phyloP scores from a whole-genome alignment of 2,888 invertebrate genomes.

The Parapristionchus giblindavisi region DNA sequence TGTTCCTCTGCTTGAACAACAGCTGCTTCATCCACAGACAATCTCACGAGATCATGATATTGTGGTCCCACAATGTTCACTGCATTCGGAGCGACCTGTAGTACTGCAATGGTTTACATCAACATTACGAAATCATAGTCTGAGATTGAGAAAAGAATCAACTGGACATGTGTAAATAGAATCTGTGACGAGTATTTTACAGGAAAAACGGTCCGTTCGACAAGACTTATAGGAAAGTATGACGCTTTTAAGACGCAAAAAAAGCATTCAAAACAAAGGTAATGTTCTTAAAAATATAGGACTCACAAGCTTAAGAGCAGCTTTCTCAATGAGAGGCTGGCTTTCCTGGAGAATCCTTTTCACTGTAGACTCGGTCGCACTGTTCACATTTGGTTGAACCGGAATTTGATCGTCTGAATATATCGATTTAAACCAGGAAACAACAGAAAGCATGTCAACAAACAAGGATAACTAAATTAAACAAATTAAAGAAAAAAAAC shows the following conservation, averaged over 20 bases:
- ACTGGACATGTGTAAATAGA: no score
- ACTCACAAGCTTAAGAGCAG: conserved; percentile 27
- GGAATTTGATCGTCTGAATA: conserved; percentile 1
- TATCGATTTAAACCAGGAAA: no score
- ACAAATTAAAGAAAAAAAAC: neutral
- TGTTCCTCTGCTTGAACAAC: conserved; percentile 25
- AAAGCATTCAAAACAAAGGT: neutral
- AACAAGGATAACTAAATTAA: neutral
- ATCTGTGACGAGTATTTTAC: no score
- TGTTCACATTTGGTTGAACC: neutral
- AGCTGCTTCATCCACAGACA: conserved; percentile 31
- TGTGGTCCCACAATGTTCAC: conserved; percentile 24
- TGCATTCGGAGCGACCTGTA: conserved; percentile 32
- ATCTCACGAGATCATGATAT: conserved; percentile 32
- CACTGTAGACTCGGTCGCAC: conserved; percentile 28
- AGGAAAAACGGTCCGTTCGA: neutral
- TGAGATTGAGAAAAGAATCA: no score
- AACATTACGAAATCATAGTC: no score
- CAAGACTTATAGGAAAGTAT: neutral
- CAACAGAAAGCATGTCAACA: neutral
- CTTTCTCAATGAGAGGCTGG: conserved; percentile 20
- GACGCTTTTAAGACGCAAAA: no score
- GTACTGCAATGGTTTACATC: conserved; percentile 11
- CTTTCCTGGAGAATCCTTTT: conserved; percentile 25
- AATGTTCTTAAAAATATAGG: neutral